phyloP scores from a whole-genome alignment of 1,140 invertebrate species.

The Mercenaria mercenaria region DNA sequence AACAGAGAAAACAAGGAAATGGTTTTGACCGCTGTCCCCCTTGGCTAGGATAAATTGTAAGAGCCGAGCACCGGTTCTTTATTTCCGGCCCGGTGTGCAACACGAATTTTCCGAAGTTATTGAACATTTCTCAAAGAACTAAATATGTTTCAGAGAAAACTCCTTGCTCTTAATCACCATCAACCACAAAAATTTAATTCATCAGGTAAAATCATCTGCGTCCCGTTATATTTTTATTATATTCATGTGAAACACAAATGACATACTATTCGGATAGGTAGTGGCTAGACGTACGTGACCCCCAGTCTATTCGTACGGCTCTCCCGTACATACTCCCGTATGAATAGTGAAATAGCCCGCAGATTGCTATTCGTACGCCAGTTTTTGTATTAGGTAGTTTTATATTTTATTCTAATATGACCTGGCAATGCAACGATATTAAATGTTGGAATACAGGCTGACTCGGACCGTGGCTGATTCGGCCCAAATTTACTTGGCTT shows the following conservation, averaged over 20 bases:
- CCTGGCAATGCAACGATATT: too few species aligned
- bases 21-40: neutral
- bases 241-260: neutral
- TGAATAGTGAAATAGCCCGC: neutral
- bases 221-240: neutral
- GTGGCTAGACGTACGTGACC: too few species aligned
- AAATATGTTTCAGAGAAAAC: constrained; percentile 90
- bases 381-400: too few species aligned
- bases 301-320: neutral
- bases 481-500: too few species aligned
- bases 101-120: neutral
- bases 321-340: neutral
- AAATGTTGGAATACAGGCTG: too few species aligned
- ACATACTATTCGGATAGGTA: neutral
- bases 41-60: neutral
- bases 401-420: too few species aligned
- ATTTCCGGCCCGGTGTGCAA: neutral
- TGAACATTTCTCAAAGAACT: constrained; percentile 13
- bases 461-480: too few species aligned
- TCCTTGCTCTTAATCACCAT: constrained; percentile 92
- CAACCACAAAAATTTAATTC: constrained; percentile 90
- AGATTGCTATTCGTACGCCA: too few species aligned
- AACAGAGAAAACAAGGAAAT: too few species aligned
- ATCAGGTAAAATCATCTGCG: constrained; percentile 88
- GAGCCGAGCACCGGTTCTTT: neutral